Percentiles rank a stretch among this genome's conserved stretches.
Evolutionary conservation across 2,888 invertebrate species (phyloP).

Genomic region (Drosophila longiperda): DNA sequence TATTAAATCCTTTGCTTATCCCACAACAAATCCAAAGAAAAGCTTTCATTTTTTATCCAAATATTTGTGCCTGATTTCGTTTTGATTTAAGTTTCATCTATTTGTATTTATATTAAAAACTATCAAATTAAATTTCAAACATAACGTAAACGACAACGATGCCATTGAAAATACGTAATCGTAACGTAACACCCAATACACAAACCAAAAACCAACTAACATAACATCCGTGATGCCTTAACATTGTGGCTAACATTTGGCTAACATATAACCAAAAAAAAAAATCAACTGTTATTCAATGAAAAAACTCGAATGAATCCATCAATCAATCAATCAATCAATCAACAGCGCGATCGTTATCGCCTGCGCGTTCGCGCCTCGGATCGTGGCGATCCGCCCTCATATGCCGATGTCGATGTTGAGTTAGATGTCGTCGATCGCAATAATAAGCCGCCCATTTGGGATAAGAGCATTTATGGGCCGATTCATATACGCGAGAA

Average conservation of each 20-base stretch:
- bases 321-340: constrained; percentile 31
- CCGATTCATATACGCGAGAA: constrained; percentile 99
- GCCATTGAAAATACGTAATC: constrained; percentile 71
- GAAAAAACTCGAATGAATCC: constrained; percentile 3
- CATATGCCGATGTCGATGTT: constrained; percentile 98
- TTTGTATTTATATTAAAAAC: constrained; percentile 30
- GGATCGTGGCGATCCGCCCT: constrained; percentile 96
- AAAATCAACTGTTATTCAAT: constrained; percentile 13
- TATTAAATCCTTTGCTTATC: constrained; percentile 32
- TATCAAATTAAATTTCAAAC: constrained; percentile 47
- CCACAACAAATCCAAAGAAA: constrained; percentile 16
- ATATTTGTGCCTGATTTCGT: constrained; percentile 33
- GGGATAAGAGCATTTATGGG: constrained; percentile 97
- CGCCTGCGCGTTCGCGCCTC: constrained; percentile 98
- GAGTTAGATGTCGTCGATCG: constrained; percentile 99
- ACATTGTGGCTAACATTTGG: constrained; percentile 38
- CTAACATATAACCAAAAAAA: constrained; percentile 30
- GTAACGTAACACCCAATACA: constrained; percentile 63
- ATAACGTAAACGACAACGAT: constrained; percentile 63
- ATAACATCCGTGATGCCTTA: constrained; percentile 22
- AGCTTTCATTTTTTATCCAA: constrained; percentile 20
- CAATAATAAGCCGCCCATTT: constrained; percentile 99
- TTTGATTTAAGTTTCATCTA: constrained; percentile 46
- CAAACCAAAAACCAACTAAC: constrained; percentile 57
- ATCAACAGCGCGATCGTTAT: constrained; percentile 95